Conservation (phyloP, 2,888 invertebrate genomes). For the Nomada hirtipes region DNA sequence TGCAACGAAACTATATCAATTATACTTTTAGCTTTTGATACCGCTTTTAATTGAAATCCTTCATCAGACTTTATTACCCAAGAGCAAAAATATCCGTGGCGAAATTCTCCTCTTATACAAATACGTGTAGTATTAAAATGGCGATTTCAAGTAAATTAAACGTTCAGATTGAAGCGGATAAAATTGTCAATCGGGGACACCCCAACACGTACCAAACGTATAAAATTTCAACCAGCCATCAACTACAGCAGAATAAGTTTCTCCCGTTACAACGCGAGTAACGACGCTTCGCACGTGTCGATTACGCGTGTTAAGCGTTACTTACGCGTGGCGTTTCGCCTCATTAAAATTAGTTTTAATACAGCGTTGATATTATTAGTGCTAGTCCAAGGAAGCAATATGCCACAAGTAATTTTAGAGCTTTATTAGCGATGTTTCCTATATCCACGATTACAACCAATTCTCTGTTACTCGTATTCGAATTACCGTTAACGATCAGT, state of each 20-base stretch:
- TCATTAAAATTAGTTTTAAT: conserved; percentile 70
- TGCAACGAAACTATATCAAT: not conserved
- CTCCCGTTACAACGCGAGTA: conserved; percentile 64
- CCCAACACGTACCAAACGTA: not conserved
- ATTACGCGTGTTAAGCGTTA: conserved; percentile 69
- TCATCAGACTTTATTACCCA: too few relatives aligned
- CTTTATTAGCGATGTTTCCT: conserved; percentile 75
- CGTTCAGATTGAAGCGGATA: not conserved
- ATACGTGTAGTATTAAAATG: too few relatives aligned
- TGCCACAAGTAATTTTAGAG: conserved; percentile 76
- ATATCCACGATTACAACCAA: conserved; percentile 74
- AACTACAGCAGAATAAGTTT: conserved; percentile 15
- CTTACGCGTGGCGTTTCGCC: conserved; percentile 62
- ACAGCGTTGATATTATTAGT: conserved; percentile 76
- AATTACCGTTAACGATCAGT: conserved; percentile 38
- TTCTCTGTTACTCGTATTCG: conserved; percentile 68
- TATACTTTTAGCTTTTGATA: too few relatives aligned
- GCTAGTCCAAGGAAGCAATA: conserved; percentile 60
- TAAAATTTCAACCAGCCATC: conserved; percentile 15
- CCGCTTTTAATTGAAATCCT: too few relatives aligned
- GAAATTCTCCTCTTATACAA: too few relatives aligned
- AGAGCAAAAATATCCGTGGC: too few relatives aligned
- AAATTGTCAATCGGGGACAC: not conserved
- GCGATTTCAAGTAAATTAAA: not conserved
- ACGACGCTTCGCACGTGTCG: conserved; percentile 56